These are phyloP conservation scores for Neoscelio sp. DNA, from an alignment of 2,888 invertebrate species.

Conservation along the genomic window DNA sequence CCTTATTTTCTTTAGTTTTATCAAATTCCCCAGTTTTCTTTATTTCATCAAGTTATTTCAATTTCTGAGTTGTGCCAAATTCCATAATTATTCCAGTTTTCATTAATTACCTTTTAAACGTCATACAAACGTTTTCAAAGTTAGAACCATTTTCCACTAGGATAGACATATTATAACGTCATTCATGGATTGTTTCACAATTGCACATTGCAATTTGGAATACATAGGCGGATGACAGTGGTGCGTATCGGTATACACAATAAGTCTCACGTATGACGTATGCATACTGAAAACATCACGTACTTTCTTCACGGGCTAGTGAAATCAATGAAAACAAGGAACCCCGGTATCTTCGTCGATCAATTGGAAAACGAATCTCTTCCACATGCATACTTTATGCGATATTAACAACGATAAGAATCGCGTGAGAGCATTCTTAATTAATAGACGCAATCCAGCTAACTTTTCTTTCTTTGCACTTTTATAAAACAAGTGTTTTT, in stretches of 20 bases:
- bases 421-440: conserved; percentile 23
- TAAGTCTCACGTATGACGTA: conserved; percentile 42
- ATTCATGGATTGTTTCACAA: conserved; percentile 49
- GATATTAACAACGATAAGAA: conserved; percentile 35
- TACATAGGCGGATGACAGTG: conserved; percentile 7
- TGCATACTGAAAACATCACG: conserved; percentile 57
- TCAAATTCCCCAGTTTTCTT: no score
- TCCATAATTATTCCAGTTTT: no score
- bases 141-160: conserved; percentile 6
- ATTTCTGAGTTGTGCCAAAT: no score
- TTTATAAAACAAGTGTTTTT: no score
- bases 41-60: no score
- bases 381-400: conserved; percentile 28
- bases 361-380: conserved; percentile 56
- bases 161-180: conserved; percentile 21
- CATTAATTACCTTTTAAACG: no score
- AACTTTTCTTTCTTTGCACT: conserved; percentile 27
- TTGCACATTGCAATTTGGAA: conserved; percentile 25
- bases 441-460: conserved; percentile 4
- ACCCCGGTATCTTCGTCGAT: conserved; percentile 63
- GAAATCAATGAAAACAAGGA: conserved; percentile 74
- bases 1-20: no score
- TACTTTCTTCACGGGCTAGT: conserved; percentile 65
- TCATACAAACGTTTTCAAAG: neutral
- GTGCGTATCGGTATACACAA: conserved; percentile 53